phyloP scores from a whole-genome alignment of 2,797 vertebrate species.

The Leuciscus waleckii region DNA sequence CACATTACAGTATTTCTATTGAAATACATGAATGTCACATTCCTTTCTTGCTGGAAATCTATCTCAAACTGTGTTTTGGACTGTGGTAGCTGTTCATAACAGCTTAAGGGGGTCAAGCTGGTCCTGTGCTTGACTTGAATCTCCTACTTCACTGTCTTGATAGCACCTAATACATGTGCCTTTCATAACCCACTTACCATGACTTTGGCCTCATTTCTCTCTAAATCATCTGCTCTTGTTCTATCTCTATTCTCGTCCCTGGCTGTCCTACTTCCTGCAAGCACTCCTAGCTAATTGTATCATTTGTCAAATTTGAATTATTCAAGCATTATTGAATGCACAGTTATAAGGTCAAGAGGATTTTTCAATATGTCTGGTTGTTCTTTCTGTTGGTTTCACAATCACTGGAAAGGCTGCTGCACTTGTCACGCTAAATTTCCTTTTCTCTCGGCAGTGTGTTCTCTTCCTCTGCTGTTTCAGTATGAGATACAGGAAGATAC shows the following conservation, averaged over 20 bases:
- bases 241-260: neutral
- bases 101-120: neutral
- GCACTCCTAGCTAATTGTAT: neutral
- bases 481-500: neutral
- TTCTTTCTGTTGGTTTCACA: neutral
- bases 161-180: slow-evolving; percentile 53
- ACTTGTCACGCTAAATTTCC: neutral
- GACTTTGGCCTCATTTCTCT: slow-evolving; percentile 28
- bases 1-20: neutral
- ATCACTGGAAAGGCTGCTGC: neutral
- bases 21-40: neutral
- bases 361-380: neutral
- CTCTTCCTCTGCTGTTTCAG: neutral
- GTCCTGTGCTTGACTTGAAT: slow-evolving; percentile 42
- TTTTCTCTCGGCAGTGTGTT: neutral
- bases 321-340: neutral
- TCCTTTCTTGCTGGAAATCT: neutral
- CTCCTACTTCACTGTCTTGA: slow-evolving; percentile 37
- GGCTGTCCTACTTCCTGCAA: neutral
- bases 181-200: slow-evolving; percentile 44
- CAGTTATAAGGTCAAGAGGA: slow-evolving; percentile 14
- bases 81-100: neutral
- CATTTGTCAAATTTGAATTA: neutral
- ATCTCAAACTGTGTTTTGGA: neutral
- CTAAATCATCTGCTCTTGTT: neutral